Evolutionary conservation across 92 coral and sea anemone genomes (phyloP), one percentile per base, ranked within the genome.

Genomic region (Zoanthus sansibaricus): DNA sequence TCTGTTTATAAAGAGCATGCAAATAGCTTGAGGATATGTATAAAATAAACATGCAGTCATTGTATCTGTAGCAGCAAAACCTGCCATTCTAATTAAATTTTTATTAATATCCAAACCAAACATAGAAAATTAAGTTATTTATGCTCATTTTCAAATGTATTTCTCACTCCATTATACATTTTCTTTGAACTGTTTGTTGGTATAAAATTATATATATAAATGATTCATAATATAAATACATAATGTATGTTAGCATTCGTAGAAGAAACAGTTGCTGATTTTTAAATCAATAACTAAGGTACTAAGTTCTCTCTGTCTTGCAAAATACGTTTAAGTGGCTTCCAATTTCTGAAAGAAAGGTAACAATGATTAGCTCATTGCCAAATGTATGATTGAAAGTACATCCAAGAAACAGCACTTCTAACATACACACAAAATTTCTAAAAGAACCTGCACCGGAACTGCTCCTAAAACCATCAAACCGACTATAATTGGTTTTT

Each of bases 401-500:
- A 64, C 14, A 80, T 32, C 20, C 25, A 64, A 66, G 7, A 21
- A 45, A 62, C 12, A 45, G 10, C 9, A 56, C 21, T 30, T 7
- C 61, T 66, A 59, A 80, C 74, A 80, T 62, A 80, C 66, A 11
- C 25, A 25, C 51, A 37, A 56, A 51, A 7, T 66, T 80, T 51
- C 70, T 32, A 13, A 9, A 64, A 80, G 49, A 5, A 37, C 47
- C 75, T 37, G 75, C 74, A 10, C 62, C 74, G 85, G 85, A 80
- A 37, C 25, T 25, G 31, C 33, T 61, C 51, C 72, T n/a, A 58
- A 56, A 62, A 15, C 44, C 58, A 79, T 61, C 72, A 44, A 79
- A 79, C 73, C 72, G 56, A 80, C 73, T 45, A 66, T 80, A 80
- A 80, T 80, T 64, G 85, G 85, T 80, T 66, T 80, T 64, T 49